A percentile compares a stretch with the other conserved stretches of the same genome.
phyloP scores from a whole-genome alignment of 2,113 vertebrate genomes.

The Desmodus rotundus region DNA sequence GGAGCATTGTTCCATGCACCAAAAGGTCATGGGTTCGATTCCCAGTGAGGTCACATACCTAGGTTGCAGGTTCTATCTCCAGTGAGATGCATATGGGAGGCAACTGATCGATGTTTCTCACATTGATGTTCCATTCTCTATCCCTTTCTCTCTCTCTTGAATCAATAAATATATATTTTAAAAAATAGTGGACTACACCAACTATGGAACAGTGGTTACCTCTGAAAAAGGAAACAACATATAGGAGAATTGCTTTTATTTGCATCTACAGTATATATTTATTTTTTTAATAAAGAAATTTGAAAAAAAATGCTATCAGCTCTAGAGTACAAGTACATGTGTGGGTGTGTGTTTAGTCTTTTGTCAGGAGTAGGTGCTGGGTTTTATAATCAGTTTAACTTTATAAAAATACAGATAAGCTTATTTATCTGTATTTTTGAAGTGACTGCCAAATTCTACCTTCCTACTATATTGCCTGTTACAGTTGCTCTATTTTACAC shows the following conservation, averaged over 20 bases:
- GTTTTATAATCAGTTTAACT: background rate
- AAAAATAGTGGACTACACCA: background rate
- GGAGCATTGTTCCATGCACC: too few species aligned
- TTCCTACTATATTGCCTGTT: background rate
- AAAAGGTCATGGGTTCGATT: too few species aligned
- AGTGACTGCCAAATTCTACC: background rate
- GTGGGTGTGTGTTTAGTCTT: background rate
- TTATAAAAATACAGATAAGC: background rate
- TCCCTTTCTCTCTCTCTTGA: too few species aligned
- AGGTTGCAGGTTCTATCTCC: too few species aligned
- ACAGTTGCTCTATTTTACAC: background rate
- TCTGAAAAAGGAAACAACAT: background rate
- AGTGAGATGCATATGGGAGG: too few species aligned
- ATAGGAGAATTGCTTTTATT: background rate
- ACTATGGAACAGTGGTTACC: background rate
- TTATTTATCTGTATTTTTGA: too few species aligned
- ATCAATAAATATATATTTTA: too few species aligned
- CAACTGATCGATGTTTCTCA: too few species aligned
- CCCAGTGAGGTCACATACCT: too few species aligned
- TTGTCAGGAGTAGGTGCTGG: background rate
- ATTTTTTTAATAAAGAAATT: background rate
- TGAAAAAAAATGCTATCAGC: background rate
- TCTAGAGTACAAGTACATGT: background rate
- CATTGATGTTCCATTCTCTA: too few species aligned
- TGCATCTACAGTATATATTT: background rate